A percentile compares a stretch with the other conserved stretches of the same genome.
Evolutionary conservation across 1,140 invertebrate species (phyloP).

Genomic region (Scaptomyza hsui): DNA sequence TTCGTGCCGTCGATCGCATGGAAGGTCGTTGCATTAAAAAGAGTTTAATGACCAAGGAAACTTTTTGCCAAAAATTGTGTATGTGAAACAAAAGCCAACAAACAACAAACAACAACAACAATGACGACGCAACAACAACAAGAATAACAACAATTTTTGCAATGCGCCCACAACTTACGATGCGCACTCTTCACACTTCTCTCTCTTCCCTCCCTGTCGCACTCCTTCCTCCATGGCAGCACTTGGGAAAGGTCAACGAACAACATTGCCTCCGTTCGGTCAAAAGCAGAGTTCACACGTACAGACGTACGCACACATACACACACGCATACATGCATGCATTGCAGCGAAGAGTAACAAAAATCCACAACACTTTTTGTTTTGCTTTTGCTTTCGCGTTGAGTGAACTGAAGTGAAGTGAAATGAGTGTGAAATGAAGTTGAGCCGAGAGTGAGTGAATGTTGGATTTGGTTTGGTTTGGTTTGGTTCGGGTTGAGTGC

Average conservation of each 20-base stretch:
- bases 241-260: constrained; percentile 80
- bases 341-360: constrained; percentile 51
- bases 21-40: constrained; percentile 80
- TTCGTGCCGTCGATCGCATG: constrained; percentile 72
- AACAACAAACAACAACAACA: constrained; percentile 20
- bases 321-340: constrained; percentile 32
- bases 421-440: constrained; percentile 54
- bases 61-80: constrained; percentile 69
- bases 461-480: neutral
- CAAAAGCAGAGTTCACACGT: constrained; percentile 81
- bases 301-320: constrained; percentile 24
- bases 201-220: constrained; percentile 60
- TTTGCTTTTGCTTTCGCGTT: constrained; percentile 78
- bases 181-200: constrained; percentile 28
- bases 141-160: constrained; percentile 13
- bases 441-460: constrained; percentile 10
- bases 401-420: constrained; percentile 70
- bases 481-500: constrained; percentile 3
- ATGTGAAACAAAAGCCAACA: constrained; percentile 72
- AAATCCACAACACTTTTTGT: constrained; percentile 63
- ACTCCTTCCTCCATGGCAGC: constrained; percentile 79
- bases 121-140: constrained; percentile 50
- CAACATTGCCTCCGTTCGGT: constrained; percentile 80
- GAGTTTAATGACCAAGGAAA: constrained; percentile 82
- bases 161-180: constrained; percentile 44